These are phyloP conservation scores for Eurytoma adleriae DNA, from an alignment of 2,888 invertebrate species.

Conservation along the genomic window DNA sequence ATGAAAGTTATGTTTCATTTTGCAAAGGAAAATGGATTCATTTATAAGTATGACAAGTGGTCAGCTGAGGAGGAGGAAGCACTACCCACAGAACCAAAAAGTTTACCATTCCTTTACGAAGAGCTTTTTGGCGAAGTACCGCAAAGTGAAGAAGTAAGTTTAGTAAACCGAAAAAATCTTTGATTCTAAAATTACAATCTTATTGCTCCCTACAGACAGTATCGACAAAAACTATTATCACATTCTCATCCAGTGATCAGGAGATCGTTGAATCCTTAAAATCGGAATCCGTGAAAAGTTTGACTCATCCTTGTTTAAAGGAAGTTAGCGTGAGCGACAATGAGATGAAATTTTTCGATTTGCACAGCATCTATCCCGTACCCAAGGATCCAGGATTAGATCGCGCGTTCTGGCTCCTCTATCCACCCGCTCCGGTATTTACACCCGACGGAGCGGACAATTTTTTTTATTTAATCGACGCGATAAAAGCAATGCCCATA, in stretches of 20 bases:
- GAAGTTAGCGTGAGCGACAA: constrained; percentile 67
- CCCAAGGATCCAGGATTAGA: constrained; percentile 66
- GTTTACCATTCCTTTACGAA: neutral
- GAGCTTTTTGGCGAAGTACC: too few species aligned
- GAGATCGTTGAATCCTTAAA: neutral
- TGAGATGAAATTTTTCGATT: constrained; percentile 62
- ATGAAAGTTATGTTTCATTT: too few species aligned
- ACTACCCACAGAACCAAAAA: neutral
- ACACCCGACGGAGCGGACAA: constrained; percentile 63
- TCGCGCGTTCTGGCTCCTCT: constrained; percentile 64
- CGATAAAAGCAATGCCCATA: constrained; percentile 61
- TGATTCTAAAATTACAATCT: too few species aligned
- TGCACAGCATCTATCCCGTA: constrained; percentile 61
- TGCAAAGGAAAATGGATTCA: too few species aligned
- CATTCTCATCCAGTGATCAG: neutral
- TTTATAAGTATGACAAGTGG: too few species aligned
- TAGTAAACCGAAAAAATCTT: neutral
- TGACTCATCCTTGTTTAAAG: constrained; percentile 60
- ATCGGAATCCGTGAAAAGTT: constrained; percentile 56
- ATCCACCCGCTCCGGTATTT: constrained; percentile 59
- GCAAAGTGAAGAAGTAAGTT: neutral
- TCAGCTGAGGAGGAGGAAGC: neutral
- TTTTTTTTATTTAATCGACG: constrained; percentile 62
- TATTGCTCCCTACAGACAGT: constrained; percentile 15
- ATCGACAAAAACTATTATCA: constrained; percentile 34